Conservation (phyloP, 2,113 vertebrate species). For the Neotragus moschatus region DNA sequence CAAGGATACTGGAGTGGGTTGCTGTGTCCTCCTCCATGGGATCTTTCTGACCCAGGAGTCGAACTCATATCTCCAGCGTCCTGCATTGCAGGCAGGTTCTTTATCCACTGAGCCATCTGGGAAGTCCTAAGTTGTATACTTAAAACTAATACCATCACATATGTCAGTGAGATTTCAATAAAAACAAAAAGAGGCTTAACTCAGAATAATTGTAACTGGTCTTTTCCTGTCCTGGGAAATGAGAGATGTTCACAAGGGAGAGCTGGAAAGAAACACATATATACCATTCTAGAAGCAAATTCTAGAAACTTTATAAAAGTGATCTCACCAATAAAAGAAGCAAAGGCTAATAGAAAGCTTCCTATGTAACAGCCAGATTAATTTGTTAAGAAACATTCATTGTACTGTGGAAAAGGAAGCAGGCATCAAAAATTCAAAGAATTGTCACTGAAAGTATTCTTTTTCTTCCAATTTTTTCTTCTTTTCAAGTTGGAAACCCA, state of each 20-base stretch:
- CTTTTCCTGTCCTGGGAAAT: neutral
- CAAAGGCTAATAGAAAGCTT: constrained; percentile 38
- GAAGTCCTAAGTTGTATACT: neutral
- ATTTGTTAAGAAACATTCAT: constrained; percentile 40
- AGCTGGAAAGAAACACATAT: neutral
- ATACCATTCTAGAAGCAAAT: neutral
- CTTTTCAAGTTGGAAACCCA: constrained; percentile 59
- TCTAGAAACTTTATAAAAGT: neutral
- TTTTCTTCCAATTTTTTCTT: constrained; percentile 47
- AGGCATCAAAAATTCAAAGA: constrained; percentile 58
- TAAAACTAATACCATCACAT: neutral
- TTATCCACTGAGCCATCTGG: neutral
- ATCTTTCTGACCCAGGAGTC: neutral
- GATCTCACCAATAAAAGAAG: neutral
- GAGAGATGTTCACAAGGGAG: neutral
- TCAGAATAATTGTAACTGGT: neutral
- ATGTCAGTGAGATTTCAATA: neutral
- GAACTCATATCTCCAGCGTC: neutral
- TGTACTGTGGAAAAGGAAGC: constrained; percentile 8
- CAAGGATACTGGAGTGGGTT: neutral
- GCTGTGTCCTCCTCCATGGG: neutral
- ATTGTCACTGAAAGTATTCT: constrained; percentile 20
- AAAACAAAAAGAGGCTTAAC: neutral
- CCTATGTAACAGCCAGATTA: constrained; percentile 32
- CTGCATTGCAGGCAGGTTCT: neutral